phyloP scores from a whole-genome alignment of 2,888 invertebrate genomes.

The Lysandra coridon region DNA sequence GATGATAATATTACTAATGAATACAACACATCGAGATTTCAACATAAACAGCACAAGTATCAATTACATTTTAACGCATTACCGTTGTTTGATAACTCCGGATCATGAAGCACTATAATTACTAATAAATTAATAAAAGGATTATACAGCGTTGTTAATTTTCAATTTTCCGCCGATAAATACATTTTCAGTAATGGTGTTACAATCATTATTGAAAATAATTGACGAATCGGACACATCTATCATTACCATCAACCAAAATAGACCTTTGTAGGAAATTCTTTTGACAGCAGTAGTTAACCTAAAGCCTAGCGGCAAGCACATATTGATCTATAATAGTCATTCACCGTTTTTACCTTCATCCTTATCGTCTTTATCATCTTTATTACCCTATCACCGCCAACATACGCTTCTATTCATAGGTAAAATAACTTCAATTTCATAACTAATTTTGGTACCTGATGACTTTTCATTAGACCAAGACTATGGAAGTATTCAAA shows the following conservation, averaged over 20 bases:
- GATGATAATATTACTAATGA: not conserved
- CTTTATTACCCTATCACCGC: no score
- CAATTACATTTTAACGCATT: not conserved
- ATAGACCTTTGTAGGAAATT: not conserved
- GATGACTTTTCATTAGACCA: no score
- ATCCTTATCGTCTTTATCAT: no score
- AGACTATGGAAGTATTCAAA: no score
- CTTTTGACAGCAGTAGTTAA: no score
- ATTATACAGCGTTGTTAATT: conserved; percentile 25
- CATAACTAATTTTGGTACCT: no score
- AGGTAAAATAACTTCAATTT: no score
- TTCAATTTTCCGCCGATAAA: conserved; percentile 21
- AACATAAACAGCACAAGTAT: not conserved
- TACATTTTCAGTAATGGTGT: conserved; percentile 15
- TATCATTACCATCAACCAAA: not conserved
- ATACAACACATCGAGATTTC: not conserved
- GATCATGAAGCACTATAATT: conserved; percentile 17
- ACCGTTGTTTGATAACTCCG: not conserved
- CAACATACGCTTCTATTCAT: no score
- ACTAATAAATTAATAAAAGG: conserved; percentile 17
- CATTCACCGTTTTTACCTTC: no score
- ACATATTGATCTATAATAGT: no score
- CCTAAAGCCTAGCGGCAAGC: not conserved
- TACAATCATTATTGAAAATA: conserved; percentile 10
- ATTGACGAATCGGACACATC: conserved; percentile 2